These are phyloP conservation scores for Montipora capricornis DNA, from an alignment of 64 coral and sea anemone genomes.

Conservation along the genomic window DNA sequence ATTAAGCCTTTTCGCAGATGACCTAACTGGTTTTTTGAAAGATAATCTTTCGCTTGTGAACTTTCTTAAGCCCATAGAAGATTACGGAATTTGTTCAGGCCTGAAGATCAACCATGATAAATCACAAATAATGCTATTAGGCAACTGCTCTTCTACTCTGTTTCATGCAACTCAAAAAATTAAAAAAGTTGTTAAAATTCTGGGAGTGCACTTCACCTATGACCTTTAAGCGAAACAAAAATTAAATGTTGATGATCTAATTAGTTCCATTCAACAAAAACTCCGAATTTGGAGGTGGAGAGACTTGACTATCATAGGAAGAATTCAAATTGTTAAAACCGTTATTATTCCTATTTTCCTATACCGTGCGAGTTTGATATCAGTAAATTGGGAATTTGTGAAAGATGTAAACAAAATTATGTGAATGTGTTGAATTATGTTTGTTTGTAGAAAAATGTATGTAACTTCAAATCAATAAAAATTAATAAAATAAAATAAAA, in stretches of 20 bases:
- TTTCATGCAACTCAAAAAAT: neutral
- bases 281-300: neutral
- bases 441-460: no score
- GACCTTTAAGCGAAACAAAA: neutral
- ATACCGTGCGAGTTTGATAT: neutral
- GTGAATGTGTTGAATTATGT: no score
- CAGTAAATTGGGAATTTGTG: neutral
- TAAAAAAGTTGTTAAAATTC: neutral
- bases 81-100: neutral
- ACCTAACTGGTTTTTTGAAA: slow-evolving; percentile 1
- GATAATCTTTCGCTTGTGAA: neutral
- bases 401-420: neutral
- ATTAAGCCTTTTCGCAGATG: slow-evolving; percentile 1
- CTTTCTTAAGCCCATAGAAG: neutral
- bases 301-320: neutral
- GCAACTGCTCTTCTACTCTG: neutral
- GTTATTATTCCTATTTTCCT: neutral
- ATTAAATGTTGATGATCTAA: neutral
- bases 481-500: no score
- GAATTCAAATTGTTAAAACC: neutral
- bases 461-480: no score
- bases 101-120: neutral
- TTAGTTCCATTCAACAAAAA: neutral
- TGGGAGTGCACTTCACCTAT: neutral
- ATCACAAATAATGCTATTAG: neutral